Conservation (phyloP, 1,140 invertebrate species). For the Cotesia glomerata region DNA sequence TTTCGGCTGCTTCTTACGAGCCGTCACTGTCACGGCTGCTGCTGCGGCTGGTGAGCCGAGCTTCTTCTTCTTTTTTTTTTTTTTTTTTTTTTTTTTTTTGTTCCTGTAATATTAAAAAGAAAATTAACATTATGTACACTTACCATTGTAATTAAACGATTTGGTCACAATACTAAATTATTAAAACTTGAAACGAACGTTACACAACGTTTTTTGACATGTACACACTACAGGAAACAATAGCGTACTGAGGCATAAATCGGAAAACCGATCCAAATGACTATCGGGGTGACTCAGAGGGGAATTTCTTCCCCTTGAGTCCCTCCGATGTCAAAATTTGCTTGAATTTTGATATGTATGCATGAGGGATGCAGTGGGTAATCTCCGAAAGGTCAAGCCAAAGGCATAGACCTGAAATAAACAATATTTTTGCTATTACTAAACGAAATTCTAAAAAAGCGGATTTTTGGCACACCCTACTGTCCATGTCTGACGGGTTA, state of each 20-base stretch:
- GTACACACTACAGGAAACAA: conserved; percentile 2
- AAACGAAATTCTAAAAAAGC: no score
- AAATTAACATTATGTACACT: background rate
- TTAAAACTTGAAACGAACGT: background rate
- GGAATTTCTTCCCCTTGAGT: background rate
- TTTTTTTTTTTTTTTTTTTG: no score
- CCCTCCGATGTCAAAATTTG: background rate
- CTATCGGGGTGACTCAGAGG: background rate
- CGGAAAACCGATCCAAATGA: background rate
- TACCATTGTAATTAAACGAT: background rate
- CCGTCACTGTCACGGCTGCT: no score
- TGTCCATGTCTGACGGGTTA: no score
- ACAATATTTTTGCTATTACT: no score
- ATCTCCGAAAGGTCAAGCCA: background rate
- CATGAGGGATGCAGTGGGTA: background rate
- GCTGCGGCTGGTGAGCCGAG: background rate
- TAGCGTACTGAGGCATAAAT: conserved; percentile 6
- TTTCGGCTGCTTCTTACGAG: background rate
- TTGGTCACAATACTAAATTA: background rate
- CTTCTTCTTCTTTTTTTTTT: background rate
- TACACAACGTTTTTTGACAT: conserved; percentile 11
- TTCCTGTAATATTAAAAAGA: background rate
- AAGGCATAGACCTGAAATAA: no score
- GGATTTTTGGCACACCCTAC: no score
- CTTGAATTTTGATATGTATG: background rate